phyloP scores from a whole-genome alignment of 2,113 vertebrate species.

The Amia ocellicauda region DNA sequence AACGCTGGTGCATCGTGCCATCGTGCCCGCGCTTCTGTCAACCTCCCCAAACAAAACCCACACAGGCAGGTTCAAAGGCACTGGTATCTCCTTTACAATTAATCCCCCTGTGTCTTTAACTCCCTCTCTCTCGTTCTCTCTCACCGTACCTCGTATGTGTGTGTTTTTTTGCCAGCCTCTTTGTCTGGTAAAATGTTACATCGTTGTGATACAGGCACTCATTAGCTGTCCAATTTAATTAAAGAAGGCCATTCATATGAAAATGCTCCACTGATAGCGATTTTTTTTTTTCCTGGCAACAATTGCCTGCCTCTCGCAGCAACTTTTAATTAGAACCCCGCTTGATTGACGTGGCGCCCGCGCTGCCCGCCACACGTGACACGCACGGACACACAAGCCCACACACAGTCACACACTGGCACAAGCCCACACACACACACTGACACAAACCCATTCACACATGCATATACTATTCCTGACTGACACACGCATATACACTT shows the following conservation, averaged over 20 bases:
- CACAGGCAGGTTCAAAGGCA: slow-evolving; percentile 74
- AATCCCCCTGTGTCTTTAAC: slow-evolving; percentile 47
- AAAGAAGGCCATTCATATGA: slow-evolving; percentile 87
- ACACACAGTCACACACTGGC: background rate
- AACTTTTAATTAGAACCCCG: slow-evolving; percentile 86
- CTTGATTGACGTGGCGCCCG: slow-evolving; percentile 66
- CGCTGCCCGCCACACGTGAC: background rate
- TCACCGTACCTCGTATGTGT: slow-evolving; percentile 40
- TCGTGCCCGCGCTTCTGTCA: slow-evolving; percentile 66
- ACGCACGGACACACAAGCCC: slow-evolving; percentile 49
- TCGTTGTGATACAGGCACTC: slow-evolving; percentile 68
- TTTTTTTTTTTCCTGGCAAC: slow-evolving; percentile 81
- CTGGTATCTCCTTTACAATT: slow-evolving; percentile 49
- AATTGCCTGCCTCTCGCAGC: slow-evolving; percentile 76
- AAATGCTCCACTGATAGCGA: slow-evolving; percentile 89
- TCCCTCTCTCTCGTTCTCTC: slow-evolving; percentile 42
- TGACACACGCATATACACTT: background rate
- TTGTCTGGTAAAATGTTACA: slow-evolving; percentile 68
- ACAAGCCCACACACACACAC: slow-evolving; percentile 5
- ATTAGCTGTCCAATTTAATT: slow-evolving; percentile 78
- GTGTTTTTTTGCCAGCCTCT: slow-evolving; percentile 52
- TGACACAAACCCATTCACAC: slow-evolving; percentile 23
- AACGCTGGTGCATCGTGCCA: slow-evolving; percentile 60
- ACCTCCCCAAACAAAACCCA: slow-evolving; percentile 57
- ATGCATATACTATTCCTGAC: background rate